Conservation (phyloP, 2,797 vertebrate genomes). For the Sebastes umbrosus region DNA sequence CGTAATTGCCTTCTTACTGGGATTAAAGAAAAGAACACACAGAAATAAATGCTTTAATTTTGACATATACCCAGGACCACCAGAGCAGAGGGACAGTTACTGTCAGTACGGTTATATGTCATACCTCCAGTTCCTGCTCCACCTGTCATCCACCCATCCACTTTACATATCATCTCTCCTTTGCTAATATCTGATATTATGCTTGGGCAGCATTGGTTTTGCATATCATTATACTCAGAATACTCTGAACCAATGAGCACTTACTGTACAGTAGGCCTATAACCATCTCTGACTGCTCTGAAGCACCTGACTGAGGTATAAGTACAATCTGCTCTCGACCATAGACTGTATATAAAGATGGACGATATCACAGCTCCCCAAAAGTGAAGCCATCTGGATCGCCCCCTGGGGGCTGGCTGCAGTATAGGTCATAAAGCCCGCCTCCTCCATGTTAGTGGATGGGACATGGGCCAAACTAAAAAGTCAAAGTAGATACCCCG, state of each 20-base stretch:
- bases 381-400: no score
- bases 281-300: background rate
- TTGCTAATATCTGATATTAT: background rate
- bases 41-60: constrained; percentile 13
- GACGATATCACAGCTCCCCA: rapidly evolving
- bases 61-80: background rate
- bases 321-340: background rate
- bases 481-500: no score
- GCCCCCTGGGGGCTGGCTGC: no score
- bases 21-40: background rate
- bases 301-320: no score
- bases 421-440: no score
- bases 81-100: background rate
- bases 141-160: background rate
- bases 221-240: background rate
- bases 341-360: background rate
- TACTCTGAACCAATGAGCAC: background rate
- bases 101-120: background rate
- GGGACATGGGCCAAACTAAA: no score
- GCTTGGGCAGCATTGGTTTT: background rate
- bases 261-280: background rate
- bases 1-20: constrained; percentile 9
- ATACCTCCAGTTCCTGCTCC: background rate
- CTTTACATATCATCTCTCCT: background rate
- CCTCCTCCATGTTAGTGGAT: no score